These are phyloP conservation scores for Sceloporus undulatus DNA, from an alignment of 2,113 vertebrate genomes.

Conservation along the genomic window DNA sequence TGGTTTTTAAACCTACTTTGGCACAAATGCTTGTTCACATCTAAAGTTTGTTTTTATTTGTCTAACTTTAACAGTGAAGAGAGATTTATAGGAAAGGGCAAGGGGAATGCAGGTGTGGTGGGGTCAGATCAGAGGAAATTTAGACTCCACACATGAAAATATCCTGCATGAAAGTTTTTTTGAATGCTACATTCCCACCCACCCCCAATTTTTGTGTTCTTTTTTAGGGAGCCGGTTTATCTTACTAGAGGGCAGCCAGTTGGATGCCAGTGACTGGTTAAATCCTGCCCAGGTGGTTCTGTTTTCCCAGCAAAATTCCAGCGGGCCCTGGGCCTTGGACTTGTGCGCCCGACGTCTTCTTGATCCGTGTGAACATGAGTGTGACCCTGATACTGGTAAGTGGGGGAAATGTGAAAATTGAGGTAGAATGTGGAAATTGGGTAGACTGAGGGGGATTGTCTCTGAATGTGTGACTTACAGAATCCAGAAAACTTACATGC, in stretches of 20 bases:
- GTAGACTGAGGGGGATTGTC: background rate
- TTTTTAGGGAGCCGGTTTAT: slow-evolving; percentile 93
- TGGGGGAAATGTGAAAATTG: background rate
- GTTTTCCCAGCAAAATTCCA: slow-evolving; percentile 98
- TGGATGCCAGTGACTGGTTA: slow-evolving; percentile 97
- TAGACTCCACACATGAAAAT: background rate
- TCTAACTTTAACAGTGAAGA: background rate
- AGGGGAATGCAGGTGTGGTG: background rate
- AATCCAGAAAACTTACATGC: background rate
- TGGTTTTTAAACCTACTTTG: background rate
- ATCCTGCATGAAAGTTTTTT: background rate
- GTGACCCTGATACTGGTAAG: slow-evolving; percentile 94
- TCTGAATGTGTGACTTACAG: background rate
- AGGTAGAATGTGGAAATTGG: too few species aligned
- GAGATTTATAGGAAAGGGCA: background rate
- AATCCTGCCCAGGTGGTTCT: slow-evolving; percentile 96
- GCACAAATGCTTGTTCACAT: background rate
- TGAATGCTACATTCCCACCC: background rate
- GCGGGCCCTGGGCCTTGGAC: slow-evolving; percentile 94
- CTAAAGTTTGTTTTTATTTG: background rate
- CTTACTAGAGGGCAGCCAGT: slow-evolving; percentile 94
- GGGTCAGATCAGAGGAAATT: background rate
- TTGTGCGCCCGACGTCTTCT: slow-evolving; percentile 93
- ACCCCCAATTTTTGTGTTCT: slow-evolving; percentile 4
- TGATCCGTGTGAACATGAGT: slow-evolving; percentile 97